Evolutionary conservation across 2,113 vertebrate genomes (phyloP).

Genomic region (Centropristis striata): DNA sequence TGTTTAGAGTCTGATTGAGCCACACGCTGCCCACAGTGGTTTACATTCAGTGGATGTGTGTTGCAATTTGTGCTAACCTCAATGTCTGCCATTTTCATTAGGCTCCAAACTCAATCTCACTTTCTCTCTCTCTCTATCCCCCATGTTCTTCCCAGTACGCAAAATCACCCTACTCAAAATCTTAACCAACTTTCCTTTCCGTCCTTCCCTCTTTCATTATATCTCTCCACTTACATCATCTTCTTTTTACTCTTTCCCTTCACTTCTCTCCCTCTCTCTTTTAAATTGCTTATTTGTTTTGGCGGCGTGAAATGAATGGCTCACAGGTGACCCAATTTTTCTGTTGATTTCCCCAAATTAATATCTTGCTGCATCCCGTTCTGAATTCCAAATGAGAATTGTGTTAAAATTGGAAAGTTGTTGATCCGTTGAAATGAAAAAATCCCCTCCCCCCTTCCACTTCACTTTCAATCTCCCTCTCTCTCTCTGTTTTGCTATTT

Average conservation of each 20-base stretch:
- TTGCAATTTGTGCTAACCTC: conserved; percentile 44
- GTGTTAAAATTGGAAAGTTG: conserved; percentile 72
- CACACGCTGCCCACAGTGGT: conserved; percentile 2
- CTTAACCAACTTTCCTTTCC: conserved; percentile 7
- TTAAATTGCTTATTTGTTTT: conserved; percentile 76
- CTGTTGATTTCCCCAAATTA: conserved; percentile 75
- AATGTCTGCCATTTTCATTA: conserved; percentile 39
- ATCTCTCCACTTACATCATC: conserved; percentile 26
- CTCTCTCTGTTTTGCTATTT: conserved; percentile 14
- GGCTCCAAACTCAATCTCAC: conserved; percentile 27
- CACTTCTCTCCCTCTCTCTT: conserved; percentile 23
- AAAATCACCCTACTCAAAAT: conserved; percentile 11
- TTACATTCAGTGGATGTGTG: conserved; percentile 34
- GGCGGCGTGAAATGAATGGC: conserved; percentile 62
- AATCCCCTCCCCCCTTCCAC: not conserved
- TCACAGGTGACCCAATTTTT: conserved; percentile 77
- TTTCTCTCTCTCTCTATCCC: not conserved
- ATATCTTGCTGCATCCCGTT: conserved; percentile 58
- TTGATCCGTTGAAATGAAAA: conserved; percentile 65
- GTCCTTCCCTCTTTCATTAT: not conserved
- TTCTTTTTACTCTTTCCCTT: conserved; percentile 27
- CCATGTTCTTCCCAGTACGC: not conserved
- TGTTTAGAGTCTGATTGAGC: conserved; percentile 38
- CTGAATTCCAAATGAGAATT: conserved; percentile 77
- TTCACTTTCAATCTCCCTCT: conserved; percentile 1